Conservation (phyloP, 53 echinoderm and acorn worm species). For the Holothuria leucospilota region DNA sequence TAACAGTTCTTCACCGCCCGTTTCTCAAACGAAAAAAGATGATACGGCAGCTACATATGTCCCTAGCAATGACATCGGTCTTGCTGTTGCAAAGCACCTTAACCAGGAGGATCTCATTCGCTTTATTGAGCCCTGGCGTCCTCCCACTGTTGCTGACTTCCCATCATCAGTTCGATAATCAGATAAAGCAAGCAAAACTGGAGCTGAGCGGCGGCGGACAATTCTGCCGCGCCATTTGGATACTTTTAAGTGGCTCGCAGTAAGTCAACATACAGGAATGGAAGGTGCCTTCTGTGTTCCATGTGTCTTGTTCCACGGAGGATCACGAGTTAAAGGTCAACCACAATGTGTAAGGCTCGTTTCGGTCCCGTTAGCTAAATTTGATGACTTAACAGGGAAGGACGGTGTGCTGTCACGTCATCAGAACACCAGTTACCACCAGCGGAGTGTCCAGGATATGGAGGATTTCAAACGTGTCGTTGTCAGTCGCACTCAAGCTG, state of each 20-base stretch:
- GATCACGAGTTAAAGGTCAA: conserved; percentile 7
- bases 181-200: too few species aligned
- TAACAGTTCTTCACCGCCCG: too few species aligned
- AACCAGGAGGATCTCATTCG: too few species aligned
- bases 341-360: conserved; percentile 15
- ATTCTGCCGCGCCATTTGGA: too few species aligned
- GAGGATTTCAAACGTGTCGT: conserved; percentile 29
- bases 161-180: too few species aligned
- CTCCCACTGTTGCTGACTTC: too few species aligned
- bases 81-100: too few species aligned
- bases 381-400: conserved; percentile 20
- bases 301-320: conserved; percentile 22
- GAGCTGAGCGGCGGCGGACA: too few species aligned
- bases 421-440: conserved; percentile 15
- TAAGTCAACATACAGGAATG: conserved; percentile 14
- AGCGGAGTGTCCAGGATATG: neutral
- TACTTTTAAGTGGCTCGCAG: conserved; percentile 21
- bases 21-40: too few species aligned
- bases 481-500: neutral
- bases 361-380: neutral
- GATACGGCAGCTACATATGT: too few species aligned
- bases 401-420: conserved; percentile 28
- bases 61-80: too few species aligned
- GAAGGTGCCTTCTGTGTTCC: conserved; percentile 5
- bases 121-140: too few species aligned